Percentiles rank a stretch among this genome's conserved stretches.
Evolutionary conservation across 2,888 invertebrate species (phyloP).

Genomic region (Hyalella azteca): DNA sequence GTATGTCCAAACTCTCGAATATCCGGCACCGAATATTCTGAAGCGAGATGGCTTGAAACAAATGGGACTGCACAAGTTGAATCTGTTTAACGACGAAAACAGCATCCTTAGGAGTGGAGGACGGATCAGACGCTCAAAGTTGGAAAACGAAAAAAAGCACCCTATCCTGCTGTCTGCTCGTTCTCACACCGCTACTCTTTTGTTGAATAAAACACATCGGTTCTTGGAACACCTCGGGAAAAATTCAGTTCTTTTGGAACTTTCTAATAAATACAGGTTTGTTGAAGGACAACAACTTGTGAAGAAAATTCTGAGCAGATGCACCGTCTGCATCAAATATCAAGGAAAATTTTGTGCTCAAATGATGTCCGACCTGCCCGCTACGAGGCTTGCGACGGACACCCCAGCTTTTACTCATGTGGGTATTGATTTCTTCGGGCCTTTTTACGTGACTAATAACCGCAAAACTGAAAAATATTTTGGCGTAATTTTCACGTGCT

Average conservation of each 20-base stretch:
- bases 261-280: not conserved
- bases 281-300: not conserved
- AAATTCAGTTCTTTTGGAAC: not conserved
- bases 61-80: not conserved
- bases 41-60: not conserved
- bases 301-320: not conserved
- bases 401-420: not conserved
- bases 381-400: not conserved
- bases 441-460: not conserved
- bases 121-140: not conserved
- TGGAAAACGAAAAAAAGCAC: not conserved
- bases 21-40: not conserved
- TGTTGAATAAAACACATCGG: not conserved
- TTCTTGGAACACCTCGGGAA: not conserved
- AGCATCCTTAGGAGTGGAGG: not conserved
- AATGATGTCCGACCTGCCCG: not conserved
- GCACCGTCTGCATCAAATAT: not conserved
- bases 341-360: not conserved
- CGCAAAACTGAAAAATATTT: slow-evolving; percentile 1
- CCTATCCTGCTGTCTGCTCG: not conserved
- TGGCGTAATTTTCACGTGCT: not conserved
- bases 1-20: not conserved
- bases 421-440: slow-evolving; percentile 29
- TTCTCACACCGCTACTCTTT: not conserved
- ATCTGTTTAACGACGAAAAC: not conserved